Percentiles rank a stretch among this genome's conserved stretches.
phyloP scores from a whole-genome alignment of 2,797 vertebrate genomes.

The Tiaroga cobitis region DNA sequence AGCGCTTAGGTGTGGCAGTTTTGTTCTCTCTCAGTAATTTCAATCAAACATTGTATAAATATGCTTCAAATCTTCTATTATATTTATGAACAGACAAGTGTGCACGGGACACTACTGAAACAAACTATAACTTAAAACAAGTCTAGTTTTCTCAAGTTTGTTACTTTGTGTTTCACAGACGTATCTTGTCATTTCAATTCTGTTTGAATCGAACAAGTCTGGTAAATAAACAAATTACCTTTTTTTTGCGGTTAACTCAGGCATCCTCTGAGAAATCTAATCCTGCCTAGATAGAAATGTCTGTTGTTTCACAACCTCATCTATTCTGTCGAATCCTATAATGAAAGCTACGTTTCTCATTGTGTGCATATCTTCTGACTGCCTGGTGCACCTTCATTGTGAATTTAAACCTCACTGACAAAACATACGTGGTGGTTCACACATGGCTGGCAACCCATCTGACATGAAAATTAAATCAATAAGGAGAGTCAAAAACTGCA shows the following conservation, averaged over 20 bases:
- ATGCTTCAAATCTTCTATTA: not conserved
- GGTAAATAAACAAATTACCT: constrained; percentile 5
- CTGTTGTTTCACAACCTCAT: not conserved
- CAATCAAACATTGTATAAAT: not conserved
- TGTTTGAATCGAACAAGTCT: not conserved
- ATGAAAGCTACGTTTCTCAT: not conserved
- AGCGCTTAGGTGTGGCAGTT: no score
- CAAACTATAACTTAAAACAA: not conserved
- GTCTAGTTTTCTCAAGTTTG: not conserved
- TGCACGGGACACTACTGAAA: not conserved
- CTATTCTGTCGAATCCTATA: not conserved
- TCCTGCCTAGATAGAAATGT: not conserved
- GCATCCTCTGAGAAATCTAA: constrained; percentile 3
- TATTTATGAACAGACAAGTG: not conserved
- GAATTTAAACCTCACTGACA: not conserved
- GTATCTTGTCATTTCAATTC: not conserved
- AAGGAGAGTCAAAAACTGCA: not conserved
- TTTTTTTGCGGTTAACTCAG: not conserved
- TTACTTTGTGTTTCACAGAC: not conserved
- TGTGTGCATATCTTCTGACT: constrained; percentile 2
- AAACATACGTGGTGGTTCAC: not conserved
- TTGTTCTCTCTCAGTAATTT: not conserved
- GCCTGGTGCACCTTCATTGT: not conserved
- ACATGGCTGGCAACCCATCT: not conserved
- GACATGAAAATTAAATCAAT: not conserved